These are phyloP conservation scores for Siphonodentalium dalli DNA, from an alignment of 2,888 invertebrate genomes.

Conservation along the genomic window DNA sequence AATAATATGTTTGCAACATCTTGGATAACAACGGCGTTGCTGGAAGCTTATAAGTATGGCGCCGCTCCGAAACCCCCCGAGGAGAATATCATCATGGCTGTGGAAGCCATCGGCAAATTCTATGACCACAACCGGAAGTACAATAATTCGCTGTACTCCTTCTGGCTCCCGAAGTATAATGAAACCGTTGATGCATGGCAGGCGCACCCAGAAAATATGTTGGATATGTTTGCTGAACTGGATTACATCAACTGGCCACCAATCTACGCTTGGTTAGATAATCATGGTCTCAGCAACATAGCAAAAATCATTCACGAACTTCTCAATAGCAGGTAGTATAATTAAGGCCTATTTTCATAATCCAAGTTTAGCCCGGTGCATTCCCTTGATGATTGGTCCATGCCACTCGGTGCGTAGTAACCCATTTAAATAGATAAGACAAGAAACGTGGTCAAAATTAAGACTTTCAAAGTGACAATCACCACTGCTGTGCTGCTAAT, in stretches of 20 bases:
- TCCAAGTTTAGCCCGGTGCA: too few species aligned
- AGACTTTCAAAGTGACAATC: too few species aligned
- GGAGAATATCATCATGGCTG: constrained; percentile 23
- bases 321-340: constrained; percentile 8
- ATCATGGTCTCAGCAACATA: constrained; percentile 3
- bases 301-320: constrained; percentile 16
- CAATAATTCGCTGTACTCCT: constrained; percentile 39
- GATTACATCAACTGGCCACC: constrained; percentile 3
- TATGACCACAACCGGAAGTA: constrained; percentile 37
- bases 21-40: constrained; percentile 35
- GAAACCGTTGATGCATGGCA: constrained; percentile 15
- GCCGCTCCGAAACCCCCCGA: constrained; percentile 31
- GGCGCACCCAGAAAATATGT: constrained; percentile 24
- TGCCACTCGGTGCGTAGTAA: too few species aligned
- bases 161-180: constrained; percentile 44
- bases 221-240: constrained; percentile 11
- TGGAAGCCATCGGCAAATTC: constrained; percentile 31
- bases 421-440: too few species aligned
- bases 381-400: too few species aligned
- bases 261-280: background rate
- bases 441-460: too few species aligned
- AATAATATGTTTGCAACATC: constrained; percentile 43
- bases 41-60: constrained; percentile 31
- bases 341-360: too few species aligned
- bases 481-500: too few species aligned